Evolutionary conservation across 2,888 invertebrate genomes (phyloP), one percentile per base, ranked within the genome.

Genomic region (Perdita meconis): DNA sequence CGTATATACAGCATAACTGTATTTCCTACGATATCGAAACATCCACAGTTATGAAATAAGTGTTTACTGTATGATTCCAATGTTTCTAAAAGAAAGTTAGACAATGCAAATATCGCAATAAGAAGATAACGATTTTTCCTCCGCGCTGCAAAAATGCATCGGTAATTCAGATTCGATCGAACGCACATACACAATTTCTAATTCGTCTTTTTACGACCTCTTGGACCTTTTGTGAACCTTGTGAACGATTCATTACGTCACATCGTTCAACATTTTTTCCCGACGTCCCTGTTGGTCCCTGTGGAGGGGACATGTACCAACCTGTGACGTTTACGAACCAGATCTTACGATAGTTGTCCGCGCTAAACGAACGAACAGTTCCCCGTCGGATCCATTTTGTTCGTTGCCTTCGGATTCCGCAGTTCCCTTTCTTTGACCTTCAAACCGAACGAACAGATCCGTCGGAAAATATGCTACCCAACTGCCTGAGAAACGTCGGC

Each of bases 401-500:
- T 22, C 13, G 26, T 24, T 59, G 38, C 50, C 19, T 47, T 56
- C 36, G 26, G n/a, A 44, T 57, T 50, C 8, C 13, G 10, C 40
- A 24, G 3, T 26, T 53, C 53, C n/a, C 12, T 30, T 30, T 13
- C 2, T 5, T 68, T 40, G 19, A 26, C 19, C 10, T 40, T 8
- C 1, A 34, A 16, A 1, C 40, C 16, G 13, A 59, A 5, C 3
- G 10, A 51, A 30, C 13, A 26, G 57, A 16, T n/a, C 3, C 22
- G 1, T 19, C 12, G 4, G 36, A 2, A n/a, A 71, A 90, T 87
- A 93, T 93, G 93, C 90, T 93, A 81, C 93, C 93, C 38, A 92
- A 87, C 79, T 93, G 92, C 87, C 88, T 92, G 75, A 90, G 92
- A 87, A 90, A 88, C 78, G 83, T 93, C 61, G 90, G 92, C 84